Base-by-base conservation (phyloP, 2,797 vertebrate species). In the Acanthurus tractus region DNA sequence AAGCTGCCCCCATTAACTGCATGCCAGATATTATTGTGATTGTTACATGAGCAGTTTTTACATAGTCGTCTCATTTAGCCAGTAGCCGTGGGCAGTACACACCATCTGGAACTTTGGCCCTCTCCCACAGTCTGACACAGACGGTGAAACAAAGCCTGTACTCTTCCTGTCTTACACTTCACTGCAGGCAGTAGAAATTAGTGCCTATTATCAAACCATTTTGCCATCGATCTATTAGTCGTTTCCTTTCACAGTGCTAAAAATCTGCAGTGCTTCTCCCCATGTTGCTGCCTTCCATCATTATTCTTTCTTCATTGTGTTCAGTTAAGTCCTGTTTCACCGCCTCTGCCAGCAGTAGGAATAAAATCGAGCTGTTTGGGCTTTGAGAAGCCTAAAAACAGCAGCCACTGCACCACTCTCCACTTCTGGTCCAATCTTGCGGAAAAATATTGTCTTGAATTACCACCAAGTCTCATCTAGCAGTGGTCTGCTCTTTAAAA, bases 71-170 rank as follows among this genome's bases (percentile, higher is more conserved):
- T 92, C 78, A 70, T 93, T 92, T 90, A 87, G 80, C 77, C 22
- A 57, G 74, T 88, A 79, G 89, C 92, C 74, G 78, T 85, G 86
- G 93, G 91, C 86, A 73, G 77, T 18, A 70, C 59, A n/a, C 64
- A 75, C 90, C 92, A 93, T 94, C 93, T 95, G 93, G 82, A 89
- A 73, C 55, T 78, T 53, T 64, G 85, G 86, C 83, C 78, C 36
- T 57, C 74, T 81, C 74, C 74, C 68, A 79, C 81, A 78, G 79
- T 85, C 88, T 76, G 77, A 88, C 83, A 81, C 78, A 72, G 81
- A 69, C 66, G 34, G 48, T 44, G 61, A 79, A 87, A 83, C 81
- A 79, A 90, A 85, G 73, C 63, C 15, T 8, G 49, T 25, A 38
- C 53, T 64, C 74, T 83, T 81, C 70, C 67, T 50, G 76, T 71